These are phyloP conservation scores for Sclerodermus sp. DNA, from an alignment of 2,888 invertebrate species.

Conservation along the genomic window DNA sequence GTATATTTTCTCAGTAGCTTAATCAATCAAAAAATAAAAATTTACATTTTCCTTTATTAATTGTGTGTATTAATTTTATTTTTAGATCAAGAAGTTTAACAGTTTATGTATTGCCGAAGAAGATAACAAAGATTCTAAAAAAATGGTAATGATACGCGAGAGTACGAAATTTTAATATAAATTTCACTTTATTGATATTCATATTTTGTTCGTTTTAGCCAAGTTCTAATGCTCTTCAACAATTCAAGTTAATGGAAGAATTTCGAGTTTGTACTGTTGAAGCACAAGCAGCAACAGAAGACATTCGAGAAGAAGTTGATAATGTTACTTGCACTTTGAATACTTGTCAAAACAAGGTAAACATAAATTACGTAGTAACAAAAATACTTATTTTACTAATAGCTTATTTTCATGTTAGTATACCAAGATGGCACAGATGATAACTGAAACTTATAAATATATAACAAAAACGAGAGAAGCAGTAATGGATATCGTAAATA, in stretches of 20 bases:
- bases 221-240: constrained; percentile 22
- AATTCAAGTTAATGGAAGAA: constrained; percentile 50
- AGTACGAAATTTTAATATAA: too few species aligned
- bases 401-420: constrained; percentile 35
- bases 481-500: constrained; percentile 35
- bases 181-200: background rate
- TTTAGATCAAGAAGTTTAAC: constrained; percentile 6
- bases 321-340: constrained; percentile 39
- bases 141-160: too few species aligned
- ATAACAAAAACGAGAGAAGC: constrained; percentile 38
- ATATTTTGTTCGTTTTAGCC: constrained; percentile 17
- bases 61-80: background rate
- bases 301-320: constrained; percentile 47
- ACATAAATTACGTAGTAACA: constrained; percentile 13
- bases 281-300: constrained; percentile 50
- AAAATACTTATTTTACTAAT: constrained; percentile 5
- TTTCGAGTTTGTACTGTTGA: constrained; percentile 50
- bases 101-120: too few species aligned
- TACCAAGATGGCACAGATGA: constrained; percentile 34
- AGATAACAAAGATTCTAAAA: too few species aligned
- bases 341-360: constrained; percentile 42
- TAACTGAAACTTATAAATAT: constrained; percentile 38
- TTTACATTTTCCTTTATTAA: constrained; percentile 2
- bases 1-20: constrained; percentile 10
- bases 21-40: too few species aligned